A percentile compares a stretch with the other conserved stretches of the same genome.
Conservation (phyloP, 2,113 vertebrate species). For the Notechis scutatus region DNA sequence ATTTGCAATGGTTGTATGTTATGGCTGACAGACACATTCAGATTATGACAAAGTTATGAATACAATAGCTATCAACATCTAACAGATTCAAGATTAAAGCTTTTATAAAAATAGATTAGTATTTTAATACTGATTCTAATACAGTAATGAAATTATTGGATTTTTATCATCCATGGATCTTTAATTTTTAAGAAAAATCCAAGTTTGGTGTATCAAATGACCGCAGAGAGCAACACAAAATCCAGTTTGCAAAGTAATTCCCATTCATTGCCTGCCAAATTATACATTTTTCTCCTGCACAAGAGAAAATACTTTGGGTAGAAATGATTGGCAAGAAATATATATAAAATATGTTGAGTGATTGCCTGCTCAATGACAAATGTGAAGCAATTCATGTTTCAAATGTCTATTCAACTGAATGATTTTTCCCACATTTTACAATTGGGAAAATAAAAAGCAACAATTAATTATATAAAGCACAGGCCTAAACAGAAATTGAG, state of each 20-base stretch:
- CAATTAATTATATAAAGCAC: conserved; percentile 26
- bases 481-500: conserved; percentile 34
- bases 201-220: background rate
- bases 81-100: background rate
- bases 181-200: background rate
- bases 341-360: background rate
- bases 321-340: background rate
- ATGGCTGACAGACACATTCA: background rate
- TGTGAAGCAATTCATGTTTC: conserved; percentile 34
- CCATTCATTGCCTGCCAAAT: background rate
- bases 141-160: background rate
- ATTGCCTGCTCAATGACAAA: conserved; percentile 12
- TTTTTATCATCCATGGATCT: background rate
- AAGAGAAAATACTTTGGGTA: background rate
- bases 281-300: background rate
- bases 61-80: background rate
- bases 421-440: conserved; percentile 40
- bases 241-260: background rate
- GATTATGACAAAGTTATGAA: background rate
- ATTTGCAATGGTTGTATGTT: background rate
- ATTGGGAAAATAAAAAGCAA: conserved; percentile 47
- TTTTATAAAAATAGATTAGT: background rate
- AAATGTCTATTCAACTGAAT: background rate
- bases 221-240: background rate
- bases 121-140: too few relatives aligned